Evolutionary conservation across 2,888 invertebrate species (phyloP), one percentile per base, ranked within the genome.

Genomic region (Conchocele bisecta): DNA sequence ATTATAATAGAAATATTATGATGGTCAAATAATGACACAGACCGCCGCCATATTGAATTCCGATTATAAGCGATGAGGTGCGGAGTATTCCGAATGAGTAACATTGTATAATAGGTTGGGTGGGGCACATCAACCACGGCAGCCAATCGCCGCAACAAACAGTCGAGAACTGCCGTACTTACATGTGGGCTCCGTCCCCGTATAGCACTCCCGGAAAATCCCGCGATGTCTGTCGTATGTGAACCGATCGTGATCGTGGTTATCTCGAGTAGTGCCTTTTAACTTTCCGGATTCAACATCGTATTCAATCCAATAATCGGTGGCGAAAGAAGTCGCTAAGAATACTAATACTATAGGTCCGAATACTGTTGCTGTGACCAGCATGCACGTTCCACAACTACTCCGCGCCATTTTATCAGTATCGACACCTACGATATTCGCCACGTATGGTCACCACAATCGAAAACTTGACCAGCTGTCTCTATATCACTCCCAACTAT

Each of bases 281-380:
- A 86, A 42, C 17, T 59, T 65, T 6, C 24, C 50, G 29, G 81
- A 58, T 53, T 85, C 71, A 5, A 89, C 88, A 17, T 79, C 81
- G 65, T 81, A 87, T 57, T 84, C 84, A 56, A 87, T 39, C 88
- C 89, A 89, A 71, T 84, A 75, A 70, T 89, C 87, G 6, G 88
- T 89, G 6, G 88, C 83, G 68, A 89, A 87, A 13, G 88, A 83
- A 11, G 87, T 75, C 2, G 86, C 83, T 46, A 87, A 70, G 29
- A 87, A 75, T 1, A 87, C 81, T 51, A 88, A 65, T 4, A 84
- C 85, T 50, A 84, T 77, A 3, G 85, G 85, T 7, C 86, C 86
- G 24, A 87, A 44, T 54, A 86, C 83, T 3, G 82, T 85, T 17
- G 87, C 86, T 6, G 70, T 39, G 15, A 79, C 75, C 42, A 81